Conservation (phyloP, 2,888 invertebrate genomes). For the Oxycera nigricornis region DNA sequence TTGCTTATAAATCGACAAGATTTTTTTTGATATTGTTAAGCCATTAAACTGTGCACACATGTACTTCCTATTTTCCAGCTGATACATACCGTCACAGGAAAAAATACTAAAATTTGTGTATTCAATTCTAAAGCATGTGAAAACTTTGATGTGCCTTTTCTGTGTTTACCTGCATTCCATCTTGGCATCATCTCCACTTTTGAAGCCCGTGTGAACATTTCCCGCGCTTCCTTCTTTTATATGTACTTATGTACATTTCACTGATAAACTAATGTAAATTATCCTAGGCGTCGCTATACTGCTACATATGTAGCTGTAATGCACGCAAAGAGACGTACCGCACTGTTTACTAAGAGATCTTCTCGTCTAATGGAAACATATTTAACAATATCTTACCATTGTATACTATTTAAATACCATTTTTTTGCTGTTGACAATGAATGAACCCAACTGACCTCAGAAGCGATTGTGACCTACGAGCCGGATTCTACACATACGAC, state of each 20-base stretch:
- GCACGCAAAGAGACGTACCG: conserved; percentile 19
- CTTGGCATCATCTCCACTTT: background rate
- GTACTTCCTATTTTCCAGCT: background rate
- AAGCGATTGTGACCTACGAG: background rate
- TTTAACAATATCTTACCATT: conserved; percentile 27
- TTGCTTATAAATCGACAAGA: too few relatives aligned
- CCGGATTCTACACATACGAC: background rate
- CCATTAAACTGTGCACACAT: background rate
- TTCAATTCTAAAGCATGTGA: background rate
- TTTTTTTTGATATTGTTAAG: too few relatives aligned
- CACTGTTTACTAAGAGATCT: conserved; percentile 34
- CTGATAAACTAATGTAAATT: conserved; percentile 39
- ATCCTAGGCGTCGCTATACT: background rate
- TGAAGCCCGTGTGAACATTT: conserved; percentile 17
- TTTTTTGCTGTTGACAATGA: conserved; percentile 13
- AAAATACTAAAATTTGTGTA: background rate
- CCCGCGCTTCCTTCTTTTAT: conserved; percentile 27
- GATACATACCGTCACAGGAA: background rate
- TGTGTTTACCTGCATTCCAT: background rate
- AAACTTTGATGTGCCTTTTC: background rate
- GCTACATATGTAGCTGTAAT: background rate
- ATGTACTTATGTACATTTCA: conserved; percentile 11
- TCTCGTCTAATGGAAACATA: conserved; percentile 34
- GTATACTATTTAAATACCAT: conserved; percentile 30
- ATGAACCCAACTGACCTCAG: conserved; percentile 39